Percentiles rank a stretch among this genome's conserved stretches.
phyloP scores from a whole-genome alignment of 2,888 invertebrate species.

The Drosophila atroscutellata region DNA sequence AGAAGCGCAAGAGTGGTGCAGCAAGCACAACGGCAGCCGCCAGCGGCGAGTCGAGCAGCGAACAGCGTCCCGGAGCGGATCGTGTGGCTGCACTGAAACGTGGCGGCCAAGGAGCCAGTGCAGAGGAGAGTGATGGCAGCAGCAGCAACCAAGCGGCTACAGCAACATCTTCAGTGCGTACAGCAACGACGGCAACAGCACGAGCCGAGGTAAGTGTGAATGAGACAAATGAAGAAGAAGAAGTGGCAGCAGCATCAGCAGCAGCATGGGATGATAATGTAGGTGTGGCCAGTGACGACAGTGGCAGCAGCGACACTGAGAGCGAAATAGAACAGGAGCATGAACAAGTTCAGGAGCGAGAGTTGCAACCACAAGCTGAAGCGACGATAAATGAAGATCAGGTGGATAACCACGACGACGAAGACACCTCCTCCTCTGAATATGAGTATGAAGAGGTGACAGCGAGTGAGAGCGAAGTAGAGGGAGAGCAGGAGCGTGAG shows the following conservation, averaged over 20 bases:
- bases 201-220: conserved; percentile 91
- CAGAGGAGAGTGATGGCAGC: conserved; percentile 87
- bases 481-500: neutral
- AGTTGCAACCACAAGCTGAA: conserved; percentile 1
- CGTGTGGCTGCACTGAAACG: conserved; percentile 86
- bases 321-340: conserved; percentile 28
- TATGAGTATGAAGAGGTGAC: conserved; percentile 63
- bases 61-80: conserved; percentile 86
- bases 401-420: conserved; percentile 12
- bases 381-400: neutral
- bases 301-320: conserved; percentile 55
- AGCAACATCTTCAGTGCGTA: conserved; percentile 88
- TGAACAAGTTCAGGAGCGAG: conserved; percentile 14
- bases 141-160: conserved; percentile 85
- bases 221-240: conserved; percentile 81
- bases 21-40: conserved; percentile 84
- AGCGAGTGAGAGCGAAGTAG: conserved; percentile 60
- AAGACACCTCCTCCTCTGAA: conserved; percentile 50
- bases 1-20: conserved; percentile 92
- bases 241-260: conserved; percentile 11
- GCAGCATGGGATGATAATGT: neutral
- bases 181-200: conserved; percentile 90
- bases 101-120: conserved; percentile 81
- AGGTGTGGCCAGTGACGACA: conserved; percentile 51
- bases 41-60: conserved; percentile 75